phyloP scores from a whole-genome alignment of 2,113 vertebrate species.

The Zonotrichia leucophrys region DNA sequence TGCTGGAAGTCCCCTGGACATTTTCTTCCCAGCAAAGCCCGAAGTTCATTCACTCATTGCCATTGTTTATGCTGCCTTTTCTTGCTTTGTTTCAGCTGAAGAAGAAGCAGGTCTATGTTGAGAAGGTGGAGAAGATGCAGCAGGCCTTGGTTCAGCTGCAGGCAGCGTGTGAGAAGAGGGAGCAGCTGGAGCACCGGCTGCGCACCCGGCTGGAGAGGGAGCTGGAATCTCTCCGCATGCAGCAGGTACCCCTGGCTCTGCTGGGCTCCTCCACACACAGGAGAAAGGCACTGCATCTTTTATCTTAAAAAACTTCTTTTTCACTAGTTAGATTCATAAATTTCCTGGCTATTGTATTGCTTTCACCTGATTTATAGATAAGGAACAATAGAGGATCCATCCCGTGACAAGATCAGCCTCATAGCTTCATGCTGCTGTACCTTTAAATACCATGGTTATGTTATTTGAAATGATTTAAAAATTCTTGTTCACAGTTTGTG shows the following conservation, averaged over 20 bases:
- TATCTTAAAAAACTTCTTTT: background rate
- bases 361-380: background rate
- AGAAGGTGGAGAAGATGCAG: constrained; percentile 98
- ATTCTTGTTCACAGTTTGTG: background rate
- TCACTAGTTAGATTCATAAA: background rate
- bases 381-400: background rate
- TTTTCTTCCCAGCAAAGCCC: background rate
- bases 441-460: background rate
- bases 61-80: background rate
- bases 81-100: constrained; percentile 82
- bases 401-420: background rate
- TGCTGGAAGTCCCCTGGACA: background rate
- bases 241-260: constrained; percentile 81
- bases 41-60: rapidly evolving
- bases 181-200: constrained; percentile 93
- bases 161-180: constrained; percentile 95
- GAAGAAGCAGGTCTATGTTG: constrained; percentile 99
- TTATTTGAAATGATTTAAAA: background rate
- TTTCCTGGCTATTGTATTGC: background rate
- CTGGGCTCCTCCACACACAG: background rate
- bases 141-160: constrained; percentile 95
- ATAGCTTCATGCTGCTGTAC: background rate
- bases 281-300: background rate
- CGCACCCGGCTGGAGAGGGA: constrained; percentile 92
- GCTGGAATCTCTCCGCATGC: constrained; percentile 92